These are phyloP conservation scores for Dryobates pubescens DNA, from an alignment of 2,797 vertebrate genomes.

Conservation along the genomic window DNA sequence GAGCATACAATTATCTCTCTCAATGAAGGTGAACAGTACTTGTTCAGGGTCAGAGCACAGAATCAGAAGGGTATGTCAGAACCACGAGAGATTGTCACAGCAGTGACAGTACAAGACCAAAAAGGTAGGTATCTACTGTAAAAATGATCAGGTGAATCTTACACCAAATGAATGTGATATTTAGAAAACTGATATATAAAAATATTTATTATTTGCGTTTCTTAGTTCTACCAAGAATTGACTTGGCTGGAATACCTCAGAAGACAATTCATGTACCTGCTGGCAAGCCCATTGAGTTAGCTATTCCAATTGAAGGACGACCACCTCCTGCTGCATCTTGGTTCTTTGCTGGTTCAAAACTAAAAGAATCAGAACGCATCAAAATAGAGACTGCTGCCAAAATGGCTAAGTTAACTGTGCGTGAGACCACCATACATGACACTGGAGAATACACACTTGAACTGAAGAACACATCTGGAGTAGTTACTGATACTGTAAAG, in stretches of 20 bases:
- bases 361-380: constrained; percentile 90
- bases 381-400: constrained; percentile 90
- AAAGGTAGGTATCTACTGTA: constrained; percentile 83
- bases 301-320: constrained; percentile 90
- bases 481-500: constrained; percentile 88
- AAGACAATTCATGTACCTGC: constrained; percentile 90
- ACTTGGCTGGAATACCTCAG: constrained; percentile 92
- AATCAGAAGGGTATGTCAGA: constrained; percentile 94
- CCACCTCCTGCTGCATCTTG: constrained; percentile 92
- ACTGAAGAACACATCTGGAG: constrained; percentile 91
- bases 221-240: constrained; percentile 91
- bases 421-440: constrained; percentile 92
- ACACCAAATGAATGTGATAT: background rate
- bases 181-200: constrained; percentile 1
- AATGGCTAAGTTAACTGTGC: constrained; percentile 88
- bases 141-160: background rate
- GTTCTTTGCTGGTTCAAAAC: constrained; percentile 89
- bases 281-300: constrained; percentile 90
- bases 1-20: constrained; percentile 93
- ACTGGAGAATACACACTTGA: constrained; percentile 92
- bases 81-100: constrained; percentile 91
- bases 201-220: constrained; percentile 38
- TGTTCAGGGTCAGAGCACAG: constrained; percentile 92
- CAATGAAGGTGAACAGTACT: constrained; percentile 95
- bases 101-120: constrained; percentile 92